These are phyloP conservation scores for Leptarthrus brevirostris DNA, from an alignment of 2,888 invertebrate genomes.

Conservation along the genomic window DNA sequence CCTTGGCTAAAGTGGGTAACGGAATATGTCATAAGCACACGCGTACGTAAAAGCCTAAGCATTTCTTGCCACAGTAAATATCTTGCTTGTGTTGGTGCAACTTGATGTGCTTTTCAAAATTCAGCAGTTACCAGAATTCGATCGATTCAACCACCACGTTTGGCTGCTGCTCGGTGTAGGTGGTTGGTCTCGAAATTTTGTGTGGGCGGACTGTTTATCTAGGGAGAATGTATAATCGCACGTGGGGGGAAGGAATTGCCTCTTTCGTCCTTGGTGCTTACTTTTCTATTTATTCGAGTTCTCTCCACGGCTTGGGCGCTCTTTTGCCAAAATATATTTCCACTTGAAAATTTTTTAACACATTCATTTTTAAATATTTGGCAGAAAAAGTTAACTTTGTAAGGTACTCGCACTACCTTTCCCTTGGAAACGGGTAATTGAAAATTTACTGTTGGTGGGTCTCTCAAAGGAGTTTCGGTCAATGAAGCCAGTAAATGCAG, in stretches of 20 bases:
- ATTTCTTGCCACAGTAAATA: too few species aligned
- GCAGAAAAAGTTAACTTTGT: too few species aligned
- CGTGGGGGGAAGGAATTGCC: conserved; percentile 7
- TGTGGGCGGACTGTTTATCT: not conserved
- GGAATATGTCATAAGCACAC: conserved; percentile 41
- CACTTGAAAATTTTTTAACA: too few species aligned
- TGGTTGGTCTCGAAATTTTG: conserved; percentile 5
- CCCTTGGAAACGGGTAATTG: too few species aligned
- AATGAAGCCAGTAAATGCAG: too few species aligned
- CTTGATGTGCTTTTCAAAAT: conserved; percentile 5
- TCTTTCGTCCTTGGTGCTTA: not conserved
- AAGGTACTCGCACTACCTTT: too few species aligned
- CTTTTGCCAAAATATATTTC: too few species aligned
- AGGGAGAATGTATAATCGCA: not conserved
- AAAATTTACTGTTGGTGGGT: too few species aligned
- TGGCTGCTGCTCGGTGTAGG: not conserved
- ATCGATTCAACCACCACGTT: conserved; percentile 35
- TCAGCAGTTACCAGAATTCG: conserved; percentile 49
- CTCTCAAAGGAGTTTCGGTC: too few species aligned
- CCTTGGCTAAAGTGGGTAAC: conserved; percentile 47
- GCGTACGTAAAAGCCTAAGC: not conserved
- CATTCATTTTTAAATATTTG: too few species aligned
- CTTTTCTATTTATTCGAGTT: too few species aligned
- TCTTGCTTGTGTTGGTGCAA: not conserved
- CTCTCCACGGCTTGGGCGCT: too few species aligned